These are phyloP conservation scores for Astreopora myriophthalma DNA, from an alignment of 64 coral and sea anemone genomes.

Conservation along the genomic window DNA sequence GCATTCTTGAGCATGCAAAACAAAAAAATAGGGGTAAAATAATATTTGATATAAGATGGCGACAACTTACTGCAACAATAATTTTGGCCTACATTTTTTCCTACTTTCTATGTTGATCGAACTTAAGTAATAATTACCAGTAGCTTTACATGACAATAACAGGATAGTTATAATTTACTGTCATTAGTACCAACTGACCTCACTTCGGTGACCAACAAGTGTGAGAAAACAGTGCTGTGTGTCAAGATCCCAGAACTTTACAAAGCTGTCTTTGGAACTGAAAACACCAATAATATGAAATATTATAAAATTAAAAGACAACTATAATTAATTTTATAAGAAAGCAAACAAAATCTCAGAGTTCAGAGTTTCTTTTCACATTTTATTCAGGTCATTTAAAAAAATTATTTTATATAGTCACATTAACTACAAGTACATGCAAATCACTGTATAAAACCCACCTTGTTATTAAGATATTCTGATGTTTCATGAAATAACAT, in stretches of 20 bases:
- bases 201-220: conserved; percentile 96
- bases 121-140: background rate
- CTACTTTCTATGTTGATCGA: too few relatives aligned
- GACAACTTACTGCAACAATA: too few relatives aligned
- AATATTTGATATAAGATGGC: too few relatives aligned
- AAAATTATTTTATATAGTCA: too few relatives aligned
- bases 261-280: conserved; percentile 97
- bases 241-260: conserved; percentile 99
- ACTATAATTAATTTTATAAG: too few relatives aligned
- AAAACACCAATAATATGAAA: background rate
- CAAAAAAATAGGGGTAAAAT: too few relatives aligned
- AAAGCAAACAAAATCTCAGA: too few relatives aligned
- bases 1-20: too few relatives aligned
- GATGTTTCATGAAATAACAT: conserved; percentile 78
- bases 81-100: too few relatives aligned
- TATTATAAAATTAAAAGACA: background rate
- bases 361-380: background rate
- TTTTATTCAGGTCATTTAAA: too few relatives aligned
- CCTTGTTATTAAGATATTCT: conserved; percentile 91
- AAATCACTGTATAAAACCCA: too few relatives aligned
- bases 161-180: background rate
- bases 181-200: conserved; percentile 46
- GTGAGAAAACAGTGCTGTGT: conserved; percentile 98
- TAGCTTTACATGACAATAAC: background rate
- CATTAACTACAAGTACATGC: too few relatives aligned